These are phyloP conservation scores for Lasioglossum malachurum DNA, from an alignment of 2,888 invertebrate species.

Conservation along the genomic window DNA sequence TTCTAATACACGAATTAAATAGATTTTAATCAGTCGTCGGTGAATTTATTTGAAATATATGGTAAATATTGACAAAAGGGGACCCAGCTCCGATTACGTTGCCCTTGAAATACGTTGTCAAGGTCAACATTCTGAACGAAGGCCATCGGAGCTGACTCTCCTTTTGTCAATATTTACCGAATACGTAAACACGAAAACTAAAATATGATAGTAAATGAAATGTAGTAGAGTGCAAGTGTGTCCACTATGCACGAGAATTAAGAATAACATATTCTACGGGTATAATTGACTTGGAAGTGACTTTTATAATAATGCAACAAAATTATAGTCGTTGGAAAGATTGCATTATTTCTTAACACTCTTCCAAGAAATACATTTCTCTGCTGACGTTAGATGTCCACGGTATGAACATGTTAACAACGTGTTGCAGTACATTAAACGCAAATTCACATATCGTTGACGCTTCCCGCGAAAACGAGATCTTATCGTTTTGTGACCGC, in stretches of 20 bases:
- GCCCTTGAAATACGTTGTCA: no score
- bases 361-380: not conserved
- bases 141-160: no score
- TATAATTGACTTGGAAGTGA: not conserved
- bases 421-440: not conserved
- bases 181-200: not conserved
- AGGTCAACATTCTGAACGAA: no score
- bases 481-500: slow-evolving; percentile 6
- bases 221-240: not conserved
- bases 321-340: not conserved
- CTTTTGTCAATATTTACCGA: no score
- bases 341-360: not conserved
- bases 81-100: no score
- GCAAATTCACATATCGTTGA: not conserved
- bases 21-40: not conserved
- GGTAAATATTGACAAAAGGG: no score
- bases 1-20: not conserved
- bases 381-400: not conserved
- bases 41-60: not conserved
- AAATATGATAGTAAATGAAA: not conserved
- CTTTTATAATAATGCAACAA: not conserved
- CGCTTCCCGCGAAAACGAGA: not conserved
- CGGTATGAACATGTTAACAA: not conserved
- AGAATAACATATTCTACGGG: not conserved
- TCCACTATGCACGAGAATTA: not conserved